Evolutionary conservation across 2,888 invertebrate genomes (phyloP).

Genomic region (Megalurothrips usitatus): DNA sequence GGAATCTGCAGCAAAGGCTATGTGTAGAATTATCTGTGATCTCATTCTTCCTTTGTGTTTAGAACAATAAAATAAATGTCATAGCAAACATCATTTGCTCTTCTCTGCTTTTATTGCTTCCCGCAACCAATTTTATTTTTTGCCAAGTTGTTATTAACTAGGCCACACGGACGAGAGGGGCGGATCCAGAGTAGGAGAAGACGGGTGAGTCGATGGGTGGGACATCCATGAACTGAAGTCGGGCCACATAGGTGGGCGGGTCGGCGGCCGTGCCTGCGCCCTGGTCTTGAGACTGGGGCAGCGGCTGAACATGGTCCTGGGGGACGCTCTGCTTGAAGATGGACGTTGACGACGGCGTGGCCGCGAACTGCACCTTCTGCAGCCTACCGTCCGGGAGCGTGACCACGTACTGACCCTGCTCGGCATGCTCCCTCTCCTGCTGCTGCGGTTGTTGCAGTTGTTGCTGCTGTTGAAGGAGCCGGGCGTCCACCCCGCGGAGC

Average conservation of each 20-base stretch:
- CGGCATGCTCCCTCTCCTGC: neutral
- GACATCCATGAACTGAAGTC: slow-evolving; percentile 4
- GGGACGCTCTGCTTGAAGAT: slow-evolving; percentile 7
- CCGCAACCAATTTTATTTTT: neutral
- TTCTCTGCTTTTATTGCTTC: too few species aligned
- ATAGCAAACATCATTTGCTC: neutral
- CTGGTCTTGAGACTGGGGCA: neutral
- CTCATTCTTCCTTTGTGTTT: neutral
- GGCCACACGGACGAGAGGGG: neutral
- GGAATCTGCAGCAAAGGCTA: too few species aligned
- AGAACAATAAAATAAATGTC: neutral
- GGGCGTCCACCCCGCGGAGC: neutral
- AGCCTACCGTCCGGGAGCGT: neutral
- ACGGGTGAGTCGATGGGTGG: neutral
- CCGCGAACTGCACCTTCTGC: slow-evolving; percentile 1
- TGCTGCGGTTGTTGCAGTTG: neutral
- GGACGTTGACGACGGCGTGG: neutral
- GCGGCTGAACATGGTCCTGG: neutral
- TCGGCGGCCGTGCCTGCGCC: neutral
- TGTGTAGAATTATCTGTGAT: neutral
- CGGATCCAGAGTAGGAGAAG: neutral
- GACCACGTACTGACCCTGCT: slow-evolving; percentile 7
- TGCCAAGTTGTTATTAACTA: neutral
- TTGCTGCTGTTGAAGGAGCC: neutral
- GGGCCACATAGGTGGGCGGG: neutral